Percentiles rank a stretch among this genome's conserved stretches.
These are phyloP conservation scores for Drosophila nasuta DNA, from an alignment of 1,140 invertebrate species.

Conservation along the genomic window DNA sequence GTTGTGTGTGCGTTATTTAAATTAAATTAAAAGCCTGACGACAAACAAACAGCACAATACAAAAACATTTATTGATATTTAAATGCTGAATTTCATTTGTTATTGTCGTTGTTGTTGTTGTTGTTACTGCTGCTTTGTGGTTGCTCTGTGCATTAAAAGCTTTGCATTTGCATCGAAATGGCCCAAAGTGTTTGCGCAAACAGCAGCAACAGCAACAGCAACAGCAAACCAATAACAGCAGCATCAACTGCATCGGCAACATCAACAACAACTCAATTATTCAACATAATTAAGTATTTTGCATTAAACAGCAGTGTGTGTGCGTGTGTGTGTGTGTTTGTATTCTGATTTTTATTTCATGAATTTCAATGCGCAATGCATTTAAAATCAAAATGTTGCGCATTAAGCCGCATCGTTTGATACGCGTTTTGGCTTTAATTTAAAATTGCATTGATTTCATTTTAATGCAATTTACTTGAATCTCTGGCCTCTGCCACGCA, in stretches of 20 bases:
- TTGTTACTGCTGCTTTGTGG: constrained; percentile 41
- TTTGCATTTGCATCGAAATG: constrained; percentile 64
- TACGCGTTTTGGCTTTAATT: constrained; percentile 77
- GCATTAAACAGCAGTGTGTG: constrained; percentile 64
- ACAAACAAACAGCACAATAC: constrained; percentile 61
- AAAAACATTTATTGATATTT: constrained; percentile 80
- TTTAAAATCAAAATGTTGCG: constrained; percentile 80
- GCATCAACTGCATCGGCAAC: constrained; percentile 43
- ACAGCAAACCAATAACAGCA: constrained; percentile 44
- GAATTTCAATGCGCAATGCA: constrained; percentile 71
- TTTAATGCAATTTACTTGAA: constrained; percentile 79
- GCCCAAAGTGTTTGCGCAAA: constrained; percentile 76
- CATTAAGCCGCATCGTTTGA: constrained; percentile 77
- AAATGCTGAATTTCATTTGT: constrained; percentile 57
- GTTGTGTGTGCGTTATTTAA: constrained; percentile 60
- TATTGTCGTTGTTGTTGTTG: constrained; percentile 13
- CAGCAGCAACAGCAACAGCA: constrained; percentile 52
- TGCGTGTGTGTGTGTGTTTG: background rate
- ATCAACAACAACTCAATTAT: constrained; percentile 80
- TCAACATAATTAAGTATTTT: constrained; percentile 83
- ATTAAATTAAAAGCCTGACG: constrained; percentile 78
- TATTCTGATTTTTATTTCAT: constrained; percentile 75
- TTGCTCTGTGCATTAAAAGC: constrained; percentile 78
- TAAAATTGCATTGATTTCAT: constrained; percentile 77
- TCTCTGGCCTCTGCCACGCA: constrained; percentile 5